Percentiles rank a stretch among this genome's conserved stretches.
Conservation (phyloP, 2,113 vertebrate genomes). For the Panthera tigris region DNA sequence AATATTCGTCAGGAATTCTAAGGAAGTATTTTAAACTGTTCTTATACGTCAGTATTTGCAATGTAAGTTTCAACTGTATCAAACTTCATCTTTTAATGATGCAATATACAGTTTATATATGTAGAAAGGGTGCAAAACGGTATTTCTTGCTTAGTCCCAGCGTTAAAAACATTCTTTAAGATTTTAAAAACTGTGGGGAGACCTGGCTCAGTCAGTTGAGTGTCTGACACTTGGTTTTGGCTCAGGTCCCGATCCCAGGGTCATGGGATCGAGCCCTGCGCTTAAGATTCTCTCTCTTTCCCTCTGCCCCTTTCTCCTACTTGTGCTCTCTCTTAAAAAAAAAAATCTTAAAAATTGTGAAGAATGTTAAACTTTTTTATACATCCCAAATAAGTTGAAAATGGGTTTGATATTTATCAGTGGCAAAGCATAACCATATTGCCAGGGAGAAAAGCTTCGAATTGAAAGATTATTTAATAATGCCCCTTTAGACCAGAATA, state of each 20-base stretch:
- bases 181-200: neutral
- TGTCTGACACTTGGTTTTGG: too few relatives aligned
- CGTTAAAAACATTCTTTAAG: neutral
- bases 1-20: neutral
- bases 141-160: neutral
- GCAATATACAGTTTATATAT: neutral
- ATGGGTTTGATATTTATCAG: neutral
- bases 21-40: neutral
- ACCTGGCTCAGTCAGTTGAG: too few relatives aligned
- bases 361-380: neutral
- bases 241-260: too few relatives aligned
- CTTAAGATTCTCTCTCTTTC: too few relatives aligned
- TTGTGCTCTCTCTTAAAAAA: too few relatives aligned
- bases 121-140: neutral
- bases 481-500: neutral
- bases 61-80: neutral
- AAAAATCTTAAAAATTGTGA: neutral
- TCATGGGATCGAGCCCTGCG: too few relatives aligned
- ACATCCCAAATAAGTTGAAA: neutral
- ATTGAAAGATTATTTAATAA: slow-evolving; percentile 8
- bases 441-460: neutral
- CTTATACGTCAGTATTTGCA: neutral
- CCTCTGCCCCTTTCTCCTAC: too few relatives aligned
- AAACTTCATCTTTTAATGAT: neutral
- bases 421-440: neutral